Percentiles rank a stretch among this genome's conserved stretches.
Conservation (phyloP, 2,888 invertebrate species). For the Aricia artaxerxes region DNA sequence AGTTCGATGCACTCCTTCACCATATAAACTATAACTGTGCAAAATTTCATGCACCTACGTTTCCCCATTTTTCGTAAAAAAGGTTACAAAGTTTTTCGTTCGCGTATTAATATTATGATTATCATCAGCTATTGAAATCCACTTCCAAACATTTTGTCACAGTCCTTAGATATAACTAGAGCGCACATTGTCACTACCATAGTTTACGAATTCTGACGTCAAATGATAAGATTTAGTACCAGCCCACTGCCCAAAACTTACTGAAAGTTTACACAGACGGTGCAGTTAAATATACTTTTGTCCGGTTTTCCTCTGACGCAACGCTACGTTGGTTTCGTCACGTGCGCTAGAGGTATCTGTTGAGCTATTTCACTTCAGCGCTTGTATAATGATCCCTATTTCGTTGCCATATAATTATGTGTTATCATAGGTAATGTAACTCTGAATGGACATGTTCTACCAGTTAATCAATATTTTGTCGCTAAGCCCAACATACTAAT, state of each 20-base stretch:
- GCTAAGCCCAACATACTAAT: not conserved
- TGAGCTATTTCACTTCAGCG: not conserved
- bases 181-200: too few species aligned
- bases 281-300: slow-evolving; percentile 2
- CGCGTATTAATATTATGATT: too few species aligned
- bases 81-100: too few species aligned
- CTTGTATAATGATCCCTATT: not conserved
- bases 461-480: not conserved
- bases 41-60: too few species aligned
- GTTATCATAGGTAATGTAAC: not conserved
- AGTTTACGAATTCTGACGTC: not conserved
- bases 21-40: too few species aligned
- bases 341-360: not conserved
- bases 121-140: too few species aligned
- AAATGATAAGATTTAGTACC: not conserved
- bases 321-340: not conserved
- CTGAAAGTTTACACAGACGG: slow-evolving; percentile 3
- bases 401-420: not conserved
- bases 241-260: not conserved
- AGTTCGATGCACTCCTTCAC: too few species aligned
- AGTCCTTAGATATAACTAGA: too few species aligned
- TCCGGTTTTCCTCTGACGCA: slow-evolving; percentile 14
- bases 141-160: too few species aligned
- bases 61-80: too few species aligned
- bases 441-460: not conserved